Evolutionary conservation across 2,797 vertebrate species (phyloP).

Genomic region (Pyrocephalus nanus): DNA sequence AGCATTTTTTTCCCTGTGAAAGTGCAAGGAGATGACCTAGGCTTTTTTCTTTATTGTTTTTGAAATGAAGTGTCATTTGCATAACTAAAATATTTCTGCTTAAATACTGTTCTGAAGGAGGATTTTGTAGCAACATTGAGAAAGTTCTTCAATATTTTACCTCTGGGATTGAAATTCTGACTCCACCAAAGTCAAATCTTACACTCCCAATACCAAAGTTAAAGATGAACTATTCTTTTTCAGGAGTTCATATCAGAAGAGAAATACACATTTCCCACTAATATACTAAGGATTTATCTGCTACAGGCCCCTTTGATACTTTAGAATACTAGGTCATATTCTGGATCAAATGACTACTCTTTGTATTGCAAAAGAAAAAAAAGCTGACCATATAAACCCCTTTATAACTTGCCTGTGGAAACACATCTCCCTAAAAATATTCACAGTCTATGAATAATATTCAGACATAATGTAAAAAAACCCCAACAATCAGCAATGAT

Average conservation of each 20-base stretch:
- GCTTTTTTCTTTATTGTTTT: background rate
- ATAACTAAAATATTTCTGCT: conserved; percentile 20
- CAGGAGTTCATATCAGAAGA: background rate
- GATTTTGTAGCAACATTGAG: background rate
- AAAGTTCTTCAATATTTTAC: conserved; percentile 7
- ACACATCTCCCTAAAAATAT: background rate
- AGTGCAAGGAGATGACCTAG: background rate
- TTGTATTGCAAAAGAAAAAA: background rate
- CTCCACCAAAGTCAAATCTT: background rate
- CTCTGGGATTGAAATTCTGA: background rate
- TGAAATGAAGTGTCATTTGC: background rate
- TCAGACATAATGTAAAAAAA: background rate
- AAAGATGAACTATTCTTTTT: background rate
- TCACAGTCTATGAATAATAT: background rate
- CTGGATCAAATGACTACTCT: background rate
- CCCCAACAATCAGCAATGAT: background rate
- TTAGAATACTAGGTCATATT: background rate
- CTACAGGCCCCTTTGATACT: background rate
- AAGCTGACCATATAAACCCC: background rate
- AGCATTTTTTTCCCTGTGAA: background rate
- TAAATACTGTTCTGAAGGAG: background rate
- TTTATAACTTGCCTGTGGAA: background rate
- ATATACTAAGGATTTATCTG: background rate
- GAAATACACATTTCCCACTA: background rate
- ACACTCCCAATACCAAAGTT: background rate